Conservation (phyloP, 2,113 vertebrate genomes). For the Mormyrus iriodes region DNA sequence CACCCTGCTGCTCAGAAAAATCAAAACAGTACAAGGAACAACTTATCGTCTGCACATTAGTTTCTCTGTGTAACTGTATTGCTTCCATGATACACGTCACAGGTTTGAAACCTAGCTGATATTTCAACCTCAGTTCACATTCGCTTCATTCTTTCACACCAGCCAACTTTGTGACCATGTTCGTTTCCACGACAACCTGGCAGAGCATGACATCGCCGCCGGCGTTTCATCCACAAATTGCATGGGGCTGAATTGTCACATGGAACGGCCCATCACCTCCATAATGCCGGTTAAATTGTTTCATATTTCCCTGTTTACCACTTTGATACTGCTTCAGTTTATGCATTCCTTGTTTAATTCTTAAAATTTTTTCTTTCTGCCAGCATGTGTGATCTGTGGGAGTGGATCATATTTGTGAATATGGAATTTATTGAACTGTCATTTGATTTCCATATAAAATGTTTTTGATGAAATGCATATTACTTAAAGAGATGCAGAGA, state of each 20-base stretch:
- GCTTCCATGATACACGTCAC: background rate
- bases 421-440: background rate
- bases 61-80: background rate
- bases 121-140: slow-evolving; percentile 12
- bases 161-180: background rate
- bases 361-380: background rate
- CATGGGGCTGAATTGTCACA: slow-evolving; percentile 45
- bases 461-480: background rate
- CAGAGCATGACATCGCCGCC: slow-evolving; percentile 43
- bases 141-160: background rate
- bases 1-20: background rate
- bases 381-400: background rate
- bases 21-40: background rate
- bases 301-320: background rate
- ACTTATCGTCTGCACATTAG: background rate
- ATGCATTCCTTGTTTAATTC: background rate
- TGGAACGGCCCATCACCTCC: slow-evolving; percentile 32
- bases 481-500: background rate
- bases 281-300: background rate
- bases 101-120: slow-evolving; percentile 38
- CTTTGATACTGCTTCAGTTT: background rate
- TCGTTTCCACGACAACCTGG: slow-evolving; percentile 46
- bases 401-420: background rate
- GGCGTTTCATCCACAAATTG: slow-evolving; percentile 36
- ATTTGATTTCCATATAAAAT: background rate